A percentile compares a stretch with the other conserved stretches of the same genome.
These are phyloP conservation scores for Chrysochloris asiatica DNA, from an alignment of 2,113 vertebrate species.

Conservation along the genomic window DNA sequence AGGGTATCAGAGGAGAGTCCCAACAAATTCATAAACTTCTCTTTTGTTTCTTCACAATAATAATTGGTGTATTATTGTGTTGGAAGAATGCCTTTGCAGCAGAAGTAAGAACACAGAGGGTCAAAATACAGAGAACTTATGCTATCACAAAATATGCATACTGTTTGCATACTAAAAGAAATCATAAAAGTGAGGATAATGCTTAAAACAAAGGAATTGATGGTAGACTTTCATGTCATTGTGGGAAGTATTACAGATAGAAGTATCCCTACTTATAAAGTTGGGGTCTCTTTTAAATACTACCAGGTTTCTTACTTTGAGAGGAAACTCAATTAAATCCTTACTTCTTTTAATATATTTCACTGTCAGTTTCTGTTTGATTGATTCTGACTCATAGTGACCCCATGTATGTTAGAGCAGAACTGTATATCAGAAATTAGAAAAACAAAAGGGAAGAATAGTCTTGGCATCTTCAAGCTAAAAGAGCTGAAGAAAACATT, in stretches of 20 bases:
- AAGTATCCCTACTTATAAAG: neutral
- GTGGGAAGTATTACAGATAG: neutral
- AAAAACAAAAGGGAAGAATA: too few species aligned
- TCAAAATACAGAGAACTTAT: neutral
- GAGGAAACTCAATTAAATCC: too few species aligned
- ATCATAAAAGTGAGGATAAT: neutral
- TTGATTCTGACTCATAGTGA: too few species aligned
- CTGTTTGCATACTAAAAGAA: neutral
- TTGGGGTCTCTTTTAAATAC: too few species aligned
- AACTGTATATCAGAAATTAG: too few species aligned
- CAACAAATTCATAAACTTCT: neutral
- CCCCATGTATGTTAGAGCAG: too few species aligned
- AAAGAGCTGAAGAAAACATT: too few species aligned
- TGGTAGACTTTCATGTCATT: neutral
- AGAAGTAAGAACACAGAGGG: neutral
- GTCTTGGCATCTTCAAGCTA: too few species aligned
- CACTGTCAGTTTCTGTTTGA: too few species aligned
- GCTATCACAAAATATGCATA: neutral
- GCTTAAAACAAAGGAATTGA: neutral
- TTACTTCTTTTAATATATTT: too few species aligned
- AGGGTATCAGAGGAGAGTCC: neutral
- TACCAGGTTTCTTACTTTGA: too few species aligned
- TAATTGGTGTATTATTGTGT: neutral
- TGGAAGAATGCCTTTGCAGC: neutral
- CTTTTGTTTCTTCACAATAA: neutral